Base-by-base conservation (phyloP, 2,797 vertebrate species). In the Brotula barbata region DNA sequence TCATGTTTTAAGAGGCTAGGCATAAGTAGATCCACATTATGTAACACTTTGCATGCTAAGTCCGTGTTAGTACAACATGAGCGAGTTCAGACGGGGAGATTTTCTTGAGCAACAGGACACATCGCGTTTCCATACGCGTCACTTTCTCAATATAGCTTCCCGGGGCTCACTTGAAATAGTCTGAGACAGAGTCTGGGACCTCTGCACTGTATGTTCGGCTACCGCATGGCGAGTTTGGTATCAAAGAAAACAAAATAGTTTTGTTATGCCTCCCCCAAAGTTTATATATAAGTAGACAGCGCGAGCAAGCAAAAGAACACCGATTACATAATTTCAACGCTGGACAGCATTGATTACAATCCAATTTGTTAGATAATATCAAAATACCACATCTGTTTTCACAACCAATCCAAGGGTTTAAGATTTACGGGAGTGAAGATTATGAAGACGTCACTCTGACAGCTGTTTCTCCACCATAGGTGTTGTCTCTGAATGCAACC, bases 81-180 rank as follows among this genome's bases (percentile, higher is more conserved):
- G 31, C 12, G 34, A 34, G 6, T 22, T 55, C 44, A 37, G 17
- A 34, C n/a, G 22, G 41, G 58, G 73, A 56, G 50, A 7, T 72
- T 68, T 25, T 64, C 72, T 70, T 31, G 59, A 36, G 43, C 55
- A 64, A 46, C 64, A 47, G 67, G 75, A 66, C 59, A 59, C 70
- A 67, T 71, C 50, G 48, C 22, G 14, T 61, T 81, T 68, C 57
- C 65, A 61, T 8, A 28, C 34, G 51, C 66, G 81, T 75, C 66
- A 80, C 33, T 57, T 47, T 82, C 83, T 77, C 49, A 52, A 65
- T 81, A 63, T 75, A 86, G 78, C 70, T 39, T 23, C 13, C n/a
- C n/a, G 31, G 8, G n/a, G 17, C 15, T 58, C 42, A 36, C 42
- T 46, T 2, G n/a, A 58, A 25, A 22, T 8, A 40, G 42, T 43